Evolutionary conservation across 2,888 invertebrate species (phyloP).

Genomic region (Cryptocephalus moraei): DNA sequence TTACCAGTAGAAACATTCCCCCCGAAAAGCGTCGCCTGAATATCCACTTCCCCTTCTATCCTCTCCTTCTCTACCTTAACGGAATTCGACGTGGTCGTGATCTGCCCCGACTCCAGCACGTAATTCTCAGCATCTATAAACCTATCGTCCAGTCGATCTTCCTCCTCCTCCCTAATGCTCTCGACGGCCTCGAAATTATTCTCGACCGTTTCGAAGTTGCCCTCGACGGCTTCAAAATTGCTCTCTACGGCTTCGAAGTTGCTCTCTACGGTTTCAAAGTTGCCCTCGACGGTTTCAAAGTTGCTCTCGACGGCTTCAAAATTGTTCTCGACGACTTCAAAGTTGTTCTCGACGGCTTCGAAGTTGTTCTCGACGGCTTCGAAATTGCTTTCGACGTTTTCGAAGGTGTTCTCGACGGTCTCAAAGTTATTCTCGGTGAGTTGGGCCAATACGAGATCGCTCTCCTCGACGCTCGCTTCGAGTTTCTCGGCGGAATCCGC

Average conservation of each 20-base stretch:
- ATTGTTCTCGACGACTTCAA: no score
- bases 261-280: no score
- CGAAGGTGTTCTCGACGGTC: background rate
- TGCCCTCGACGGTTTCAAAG: no score
- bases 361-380: conserved; percentile 5
- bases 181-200: background rate
- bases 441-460: conserved; percentile 33
- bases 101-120: conserved; percentile 56
- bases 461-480: conserved; percentile 36
- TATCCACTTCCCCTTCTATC: conserved; percentile 28
- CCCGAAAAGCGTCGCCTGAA: conserved; percentile 36
- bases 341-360: background rate
- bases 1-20: conserved; percentile 17
- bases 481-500: conserved; percentile 32
- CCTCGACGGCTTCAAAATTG: conserved; percentile 18
- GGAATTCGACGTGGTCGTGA: conserved; percentile 26
- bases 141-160: conserved; percentile 45
- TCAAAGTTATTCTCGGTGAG: background rate
- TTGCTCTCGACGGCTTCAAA: no score
- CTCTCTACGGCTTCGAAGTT: no score
- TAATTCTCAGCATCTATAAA: conserved; percentile 74
- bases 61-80: conserved; percentile 21
- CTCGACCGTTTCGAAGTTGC: conserved; percentile 32
- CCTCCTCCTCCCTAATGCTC: background rate
- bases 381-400: conserved; percentile 38